Conservation (phyloP, 92 coral and sea anemone species). For the Zoanthus sociatus region DNA sequence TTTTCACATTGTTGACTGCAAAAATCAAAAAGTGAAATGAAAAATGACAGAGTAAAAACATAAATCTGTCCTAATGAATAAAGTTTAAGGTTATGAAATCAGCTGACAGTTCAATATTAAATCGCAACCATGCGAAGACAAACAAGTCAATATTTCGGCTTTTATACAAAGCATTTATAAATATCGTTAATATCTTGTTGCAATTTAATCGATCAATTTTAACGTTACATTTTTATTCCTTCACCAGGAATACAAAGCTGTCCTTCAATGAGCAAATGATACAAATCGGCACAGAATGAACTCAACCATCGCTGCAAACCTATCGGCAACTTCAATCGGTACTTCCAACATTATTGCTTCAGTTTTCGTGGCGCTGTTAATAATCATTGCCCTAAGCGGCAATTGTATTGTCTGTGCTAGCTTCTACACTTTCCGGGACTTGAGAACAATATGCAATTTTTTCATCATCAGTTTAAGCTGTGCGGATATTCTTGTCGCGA, state of each 20-base stretch:
- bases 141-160: neutral
- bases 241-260: neutral
- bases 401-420: constrained; percentile 84
- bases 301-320: neutral
- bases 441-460: constrained; percentile 89
- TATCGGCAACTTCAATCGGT: constrained; percentile 19
- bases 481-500: constrained; percentile 89
- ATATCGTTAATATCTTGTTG: neutral
- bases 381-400: constrained; percentile 78
- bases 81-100: neutral
- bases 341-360: constrained; percentile 76
- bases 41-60: neutral
- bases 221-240: constrained; percentile 15
- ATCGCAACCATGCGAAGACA: neutral
- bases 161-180: neutral
- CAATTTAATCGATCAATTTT: neutral
- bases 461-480: constrained; percentile 89
- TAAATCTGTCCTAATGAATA: neutral
- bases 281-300: neutral
- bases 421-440: constrained; percentile 85
- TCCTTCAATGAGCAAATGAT: neutral
- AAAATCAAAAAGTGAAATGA: neutral
- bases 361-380: constrained; percentile 76
- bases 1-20: neutral
- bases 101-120: neutral